These are phyloP conservation scores for Lampropteryx suffumata DNA, from an alignment of 2,888 invertebrate species.

Conservation along the genomic window DNA sequence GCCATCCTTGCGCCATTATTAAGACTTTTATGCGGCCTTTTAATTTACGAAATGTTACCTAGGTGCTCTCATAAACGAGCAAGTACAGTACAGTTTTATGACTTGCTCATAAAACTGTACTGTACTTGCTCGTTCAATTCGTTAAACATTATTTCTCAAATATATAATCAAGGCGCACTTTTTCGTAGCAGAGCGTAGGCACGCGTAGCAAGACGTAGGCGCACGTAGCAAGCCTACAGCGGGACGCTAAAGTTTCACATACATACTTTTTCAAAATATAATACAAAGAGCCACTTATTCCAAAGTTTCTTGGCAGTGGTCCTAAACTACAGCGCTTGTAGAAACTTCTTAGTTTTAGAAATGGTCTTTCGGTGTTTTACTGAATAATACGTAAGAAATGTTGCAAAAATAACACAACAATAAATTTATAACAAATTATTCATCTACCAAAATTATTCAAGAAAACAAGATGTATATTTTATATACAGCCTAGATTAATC, in stretches of 20 bases:
- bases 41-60: conserved; percentile 18
- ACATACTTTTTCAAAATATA: conserved; percentile 7
- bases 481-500: too few relatives aligned
- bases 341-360: conserved; percentile 12
- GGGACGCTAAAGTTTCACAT: not conserved
- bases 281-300: conserved; percentile 6
- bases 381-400: conserved; percentile 1
- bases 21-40: conserved; percentile 71
- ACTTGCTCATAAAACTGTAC: too few relatives aligned
- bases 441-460: too few relatives aligned
- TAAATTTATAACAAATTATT: too few relatives aligned
- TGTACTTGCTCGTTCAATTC: too few relatives aligned
- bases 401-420: not conserved
- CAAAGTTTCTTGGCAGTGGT: conserved; percentile 19
- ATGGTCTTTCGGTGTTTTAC: conserved; percentile 6
- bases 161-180: too few relatives aligned
- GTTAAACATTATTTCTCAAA: too few relatives aligned
- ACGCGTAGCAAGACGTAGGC: not conserved
- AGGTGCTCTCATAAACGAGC: conserved; percentile 1
- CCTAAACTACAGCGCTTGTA: conserved; percentile 13
- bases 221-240: not conserved
- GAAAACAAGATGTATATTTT: too few relatives aligned
- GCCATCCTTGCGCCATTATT: conserved; percentile 69
- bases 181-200: not conserved
- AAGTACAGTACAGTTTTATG: conserved; percentile 8